Evolutionary conservation across 2,888 invertebrate genomes (phyloP).

Genomic region (Nemotelus nigrinus): DNA sequence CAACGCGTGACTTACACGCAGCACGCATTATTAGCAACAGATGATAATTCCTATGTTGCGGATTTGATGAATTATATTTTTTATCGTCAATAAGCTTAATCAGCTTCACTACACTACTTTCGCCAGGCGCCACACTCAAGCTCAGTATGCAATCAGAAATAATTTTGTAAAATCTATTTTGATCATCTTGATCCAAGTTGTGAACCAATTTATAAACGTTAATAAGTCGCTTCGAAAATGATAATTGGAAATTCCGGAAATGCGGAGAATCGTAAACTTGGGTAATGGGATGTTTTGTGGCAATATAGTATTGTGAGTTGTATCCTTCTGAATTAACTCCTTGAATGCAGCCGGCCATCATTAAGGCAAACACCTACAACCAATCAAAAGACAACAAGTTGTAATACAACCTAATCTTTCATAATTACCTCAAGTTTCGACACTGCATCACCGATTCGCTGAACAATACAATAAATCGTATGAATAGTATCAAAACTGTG

Average conservation of each 20-base stretch:
- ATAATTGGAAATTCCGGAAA: slow-evolving; percentile 45
- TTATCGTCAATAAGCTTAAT: background rate
- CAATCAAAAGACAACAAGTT: background rate
- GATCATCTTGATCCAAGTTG: slow-evolving; percentile 17
- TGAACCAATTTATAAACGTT: slow-evolving; percentile 25
- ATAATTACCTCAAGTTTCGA: slow-evolving; percentile 23
- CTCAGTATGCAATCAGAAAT: slow-evolving; percentile 9
- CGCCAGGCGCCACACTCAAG: background rate
- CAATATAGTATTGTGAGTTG: slow-evolving; percentile 36
- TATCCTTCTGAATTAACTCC: slow-evolving; percentile 45
- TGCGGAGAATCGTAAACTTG: slow-evolving; percentile 45
- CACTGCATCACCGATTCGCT: background rate
- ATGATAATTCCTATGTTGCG: slow-evolving; percentile 33
- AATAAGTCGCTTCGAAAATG: slow-evolving; percentile 45
- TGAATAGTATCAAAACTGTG: slow-evolving; percentile 46
- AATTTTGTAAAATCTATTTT: slow-evolving; percentile 19
- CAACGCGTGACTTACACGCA: slow-evolving; percentile 43
- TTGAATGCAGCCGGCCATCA: slow-evolving; percentile 44
- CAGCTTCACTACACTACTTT: background rate
- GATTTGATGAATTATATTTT: background rate
- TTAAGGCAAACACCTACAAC: slow-evolving; percentile 43
- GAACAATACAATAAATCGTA: slow-evolving; percentile 45
- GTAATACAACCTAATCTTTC: background rate
- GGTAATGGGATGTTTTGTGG: slow-evolving; percentile 40
- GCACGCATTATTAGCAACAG: slow-evolving; percentile 43